Evolutionary conservation across 2,888 invertebrate genomes (phyloP).

Genomic region (Nephrotoma guestfalica): DNA sequence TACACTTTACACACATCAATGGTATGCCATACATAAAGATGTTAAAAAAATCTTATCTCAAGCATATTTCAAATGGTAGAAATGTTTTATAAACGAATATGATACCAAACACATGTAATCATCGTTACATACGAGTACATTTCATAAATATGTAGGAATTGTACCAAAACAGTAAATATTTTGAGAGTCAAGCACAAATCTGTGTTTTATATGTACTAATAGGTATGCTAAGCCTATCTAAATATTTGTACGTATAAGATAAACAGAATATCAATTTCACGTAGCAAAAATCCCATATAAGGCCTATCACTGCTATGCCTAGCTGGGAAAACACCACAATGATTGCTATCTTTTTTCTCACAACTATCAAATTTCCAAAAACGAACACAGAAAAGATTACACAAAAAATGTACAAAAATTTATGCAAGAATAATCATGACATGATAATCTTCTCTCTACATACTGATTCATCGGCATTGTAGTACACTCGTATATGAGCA

Average conservation of each 20-base stretch:
- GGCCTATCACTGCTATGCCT: background rate
- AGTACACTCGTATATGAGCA: background rate
- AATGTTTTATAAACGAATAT: too few species aligned
- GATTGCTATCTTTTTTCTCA: background rate
- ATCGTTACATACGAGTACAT: background rate
- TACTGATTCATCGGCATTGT: background rate
- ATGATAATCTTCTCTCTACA: background rate
- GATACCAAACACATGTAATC: background rate
- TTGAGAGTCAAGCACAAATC: background rate
- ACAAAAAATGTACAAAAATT: background rate
- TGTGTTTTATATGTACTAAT: background rate
- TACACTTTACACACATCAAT: too few species aligned
- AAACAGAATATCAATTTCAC: background rate
- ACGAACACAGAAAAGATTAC: background rate
- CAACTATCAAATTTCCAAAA: background rate
- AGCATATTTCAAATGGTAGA: too few species aligned
- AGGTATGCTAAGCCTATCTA: background rate
- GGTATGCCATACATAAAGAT: too few species aligned
- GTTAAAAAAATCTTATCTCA: too few species aligned
- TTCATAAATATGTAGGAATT: background rate
- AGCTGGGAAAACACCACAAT: background rate
- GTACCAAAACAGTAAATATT: background rate
- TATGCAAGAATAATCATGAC: background rate
- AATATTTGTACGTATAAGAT: too few species aligned
- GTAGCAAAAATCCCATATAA: background rate